Conservation (phyloP, 2,797 vertebrate genomes). For the Tragopan temminckii region DNA sequence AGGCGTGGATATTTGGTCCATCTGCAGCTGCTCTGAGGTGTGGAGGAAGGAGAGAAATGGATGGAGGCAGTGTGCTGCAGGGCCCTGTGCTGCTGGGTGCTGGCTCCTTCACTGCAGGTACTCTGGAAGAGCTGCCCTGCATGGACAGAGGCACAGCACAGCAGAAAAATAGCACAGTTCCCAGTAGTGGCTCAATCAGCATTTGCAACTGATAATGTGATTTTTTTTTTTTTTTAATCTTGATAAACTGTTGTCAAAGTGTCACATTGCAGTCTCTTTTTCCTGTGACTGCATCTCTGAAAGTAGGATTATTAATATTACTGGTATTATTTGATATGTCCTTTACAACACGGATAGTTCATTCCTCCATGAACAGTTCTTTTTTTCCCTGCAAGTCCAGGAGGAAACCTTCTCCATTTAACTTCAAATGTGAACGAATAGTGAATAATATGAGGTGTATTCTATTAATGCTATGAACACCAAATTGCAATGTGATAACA, state of each 20-base stretch:
- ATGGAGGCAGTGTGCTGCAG: too few relatives aligned
- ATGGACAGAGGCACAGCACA: neutral
- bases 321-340: neutral
- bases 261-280: neutral
- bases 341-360: neutral
- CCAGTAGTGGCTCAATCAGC: neutral
- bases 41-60: neutral
- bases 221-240: slow-evolving; percentile 28
- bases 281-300: neutral
- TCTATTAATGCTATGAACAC: neutral
- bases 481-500: neutral
- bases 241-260: slow-evolving; percentile 8
- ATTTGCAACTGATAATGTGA: slow-evolving; percentile 17
- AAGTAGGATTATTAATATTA: neutral
- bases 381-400: neutral
- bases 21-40: neutral
- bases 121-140: neutral
- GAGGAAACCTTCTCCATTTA: neutral
- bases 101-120: neutral
- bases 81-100: neutral
- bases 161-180: neutral
- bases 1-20: neutral
- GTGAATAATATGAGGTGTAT: neutral
- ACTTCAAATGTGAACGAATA: neutral
- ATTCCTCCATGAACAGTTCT: neutral